These are phyloP conservation scores for Pachycephus smyrnensis DNA, from an alignment of 2,888 invertebrate genomes.

Conservation along the genomic window DNA sequence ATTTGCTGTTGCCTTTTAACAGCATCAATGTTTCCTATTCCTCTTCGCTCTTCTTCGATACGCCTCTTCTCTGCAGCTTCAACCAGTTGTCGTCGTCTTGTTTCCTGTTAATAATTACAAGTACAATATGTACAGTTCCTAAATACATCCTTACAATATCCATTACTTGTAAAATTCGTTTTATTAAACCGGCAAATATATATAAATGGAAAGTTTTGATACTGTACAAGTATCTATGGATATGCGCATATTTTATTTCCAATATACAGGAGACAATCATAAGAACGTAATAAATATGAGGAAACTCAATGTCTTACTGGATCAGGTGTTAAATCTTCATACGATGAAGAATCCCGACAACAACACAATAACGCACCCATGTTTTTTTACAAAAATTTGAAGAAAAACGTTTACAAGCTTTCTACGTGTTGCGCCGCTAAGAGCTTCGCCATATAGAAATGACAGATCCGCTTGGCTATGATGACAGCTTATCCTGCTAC, in stretches of 20 bases:
- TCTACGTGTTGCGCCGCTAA: neutral
- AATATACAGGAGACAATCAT: neutral
- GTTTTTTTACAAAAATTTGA: neutral
- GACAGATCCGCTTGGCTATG: neutral
- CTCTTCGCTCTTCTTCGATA: constrained; percentile 72
- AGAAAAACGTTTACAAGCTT: neutral
- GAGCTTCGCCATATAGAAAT: neutral
- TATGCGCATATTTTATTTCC: neutral
- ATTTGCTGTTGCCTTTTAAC: constrained; percentile 73
- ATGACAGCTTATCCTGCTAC: neutral
- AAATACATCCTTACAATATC: neutral
- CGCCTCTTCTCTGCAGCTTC: constrained; percentile 78
- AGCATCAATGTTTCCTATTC: constrained; percentile 75
- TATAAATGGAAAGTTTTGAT: neutral
- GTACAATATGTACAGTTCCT: neutral
- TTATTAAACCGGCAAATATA: neutral
- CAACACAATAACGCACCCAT: constrained; percentile 50
- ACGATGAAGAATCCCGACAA: constrained; percentile 70
- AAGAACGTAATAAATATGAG: neutral
- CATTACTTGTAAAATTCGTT: neutral
- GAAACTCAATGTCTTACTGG: constrained; percentile 65
- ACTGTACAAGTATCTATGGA: neutral
- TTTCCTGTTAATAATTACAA: constrained; percentile 68
- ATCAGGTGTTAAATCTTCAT: constrained; percentile 72
- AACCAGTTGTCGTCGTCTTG: constrained; percentile 73